A percentile compares a stretch with the other conserved stretches of the same genome.
phyloP scores from a whole-genome alignment of 1,140 invertebrate species.

The Lordiphosa mommai region DNA sequence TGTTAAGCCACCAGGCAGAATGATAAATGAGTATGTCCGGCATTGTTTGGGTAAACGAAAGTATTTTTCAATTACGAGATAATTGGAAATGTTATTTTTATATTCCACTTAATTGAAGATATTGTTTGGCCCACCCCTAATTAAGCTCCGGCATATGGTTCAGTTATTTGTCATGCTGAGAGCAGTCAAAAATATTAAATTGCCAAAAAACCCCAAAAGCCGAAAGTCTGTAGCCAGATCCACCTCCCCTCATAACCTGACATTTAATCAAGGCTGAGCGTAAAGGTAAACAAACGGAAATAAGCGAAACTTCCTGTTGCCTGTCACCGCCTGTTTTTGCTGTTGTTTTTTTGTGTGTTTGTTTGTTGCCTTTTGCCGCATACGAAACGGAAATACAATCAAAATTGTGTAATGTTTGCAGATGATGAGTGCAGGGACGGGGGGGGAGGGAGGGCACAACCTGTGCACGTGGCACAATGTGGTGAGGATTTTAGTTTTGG shows the following conservation, averaged over 20 bases:
- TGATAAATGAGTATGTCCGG: conserved; percentile 2
- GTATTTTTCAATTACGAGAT: conserved; percentile 3
- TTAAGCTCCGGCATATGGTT: too few species aligned
- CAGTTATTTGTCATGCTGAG: not conserved
- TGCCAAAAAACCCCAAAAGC: not conserved
- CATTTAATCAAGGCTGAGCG: conserved; percentile 73
- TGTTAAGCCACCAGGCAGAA: conserved; percentile 2
- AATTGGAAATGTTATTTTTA: too few species aligned
- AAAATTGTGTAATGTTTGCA: conserved; percentile 75
- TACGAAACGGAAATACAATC: conserved; percentile 75
- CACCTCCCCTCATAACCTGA: conserved; percentile 30
- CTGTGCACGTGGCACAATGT: conserved; percentile 27
- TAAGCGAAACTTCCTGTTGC: conserved; percentile 74
- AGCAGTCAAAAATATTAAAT: not conserved
- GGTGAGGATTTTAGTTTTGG: conserved; percentile 36
- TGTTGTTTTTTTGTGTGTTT: conserved; percentile 33
- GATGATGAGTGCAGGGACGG: conserved; percentile 8
- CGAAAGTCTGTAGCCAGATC: not conserved
- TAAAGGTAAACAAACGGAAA: conserved; percentile 76
- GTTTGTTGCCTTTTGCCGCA: conserved; percentile 50
- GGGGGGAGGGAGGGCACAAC: not conserved
- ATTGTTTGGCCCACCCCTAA: too few species aligned
- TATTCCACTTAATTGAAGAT: too few species aligned
- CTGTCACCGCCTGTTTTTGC: conserved; percentile 46
- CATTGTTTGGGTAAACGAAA: not conserved